Evolutionary conservation across 1,140 invertebrate species (phyloP), one percentile per base, ranked within the genome.

Genomic region (Caerostris extrusa): DNA sequence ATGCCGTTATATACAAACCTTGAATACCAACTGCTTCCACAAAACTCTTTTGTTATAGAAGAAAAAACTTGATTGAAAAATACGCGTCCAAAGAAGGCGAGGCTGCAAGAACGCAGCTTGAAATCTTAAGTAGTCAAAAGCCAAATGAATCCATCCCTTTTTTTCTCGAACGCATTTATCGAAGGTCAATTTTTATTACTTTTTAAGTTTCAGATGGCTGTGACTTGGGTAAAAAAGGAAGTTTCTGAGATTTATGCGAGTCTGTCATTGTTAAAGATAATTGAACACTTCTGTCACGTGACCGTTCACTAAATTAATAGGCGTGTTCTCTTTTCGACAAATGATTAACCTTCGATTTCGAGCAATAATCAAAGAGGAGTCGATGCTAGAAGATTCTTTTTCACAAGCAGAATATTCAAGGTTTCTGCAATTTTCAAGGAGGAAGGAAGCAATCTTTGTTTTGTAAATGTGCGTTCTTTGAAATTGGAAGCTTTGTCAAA

Each of bases 331-430:
- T 17, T 90, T 85, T 85, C 81, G 55, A 85, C 90, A 69, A 92
- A 92, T 92, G 60, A 77, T 92, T 92, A 64, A 92, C 90, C 90
- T 92, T 92, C 90, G 90, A 91, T 60, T 91, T 17, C 5, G 56
- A 56, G 19, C 7, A 69, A 19, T 64, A 77, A 71, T 12, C 55
- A n/a, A n/a, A n/a, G 61, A 77, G 57, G 53, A 86, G 67, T 34
- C 8, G 7, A 19, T 69, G 19, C 12, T 34, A 0, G 71, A 34
- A n/a, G n/a, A 34, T 34, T 34, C 19, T 77, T 34, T 77, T 77
- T 34, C 10, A 77, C 50, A 77, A 77, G 50, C 69, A 19, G 34
- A 34, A 77, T 77, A 77, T 77, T 77, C 69, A 77, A 77, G 69
- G 69, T 4, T 77, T 61, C n/a, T n/a, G n/a, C n/a, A n/a, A n/a